Conservation (phyloP, 2,113 vertebrate species). For the Eretmochelys imbricata region DNA sequence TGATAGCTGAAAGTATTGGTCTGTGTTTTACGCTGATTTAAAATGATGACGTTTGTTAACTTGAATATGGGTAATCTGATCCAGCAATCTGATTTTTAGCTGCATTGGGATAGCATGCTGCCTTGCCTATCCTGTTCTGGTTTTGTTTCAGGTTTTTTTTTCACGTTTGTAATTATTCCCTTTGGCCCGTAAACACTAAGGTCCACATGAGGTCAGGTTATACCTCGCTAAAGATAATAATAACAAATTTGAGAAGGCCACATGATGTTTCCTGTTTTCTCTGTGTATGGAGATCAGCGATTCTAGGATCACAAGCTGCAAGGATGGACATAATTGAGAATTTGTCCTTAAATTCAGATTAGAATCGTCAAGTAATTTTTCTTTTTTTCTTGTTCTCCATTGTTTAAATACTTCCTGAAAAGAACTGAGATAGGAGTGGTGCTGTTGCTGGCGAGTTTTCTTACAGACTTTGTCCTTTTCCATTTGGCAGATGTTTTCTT, state of each 20-base stretch:
- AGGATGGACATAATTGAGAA: not conserved
- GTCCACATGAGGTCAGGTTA: conserved; percentile 58
- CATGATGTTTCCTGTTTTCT: conserved; percentile 52
- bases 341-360: conserved; percentile 24
- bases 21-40: not conserved
- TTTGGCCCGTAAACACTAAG: not conserved
- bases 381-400: not conserved
- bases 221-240: conserved; percentile 48
- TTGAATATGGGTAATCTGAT: conserved; percentile 6
- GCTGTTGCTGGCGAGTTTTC: not conserved
- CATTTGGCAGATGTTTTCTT: conserved; percentile 2
- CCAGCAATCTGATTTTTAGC: not conserved
- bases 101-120: not conserved
- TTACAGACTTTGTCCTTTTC: not conserved
- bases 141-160: conserved; percentile 24
- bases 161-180: conserved; percentile 44
- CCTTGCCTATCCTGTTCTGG: not conserved
- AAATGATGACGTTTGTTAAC: not conserved
- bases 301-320: not conserved
- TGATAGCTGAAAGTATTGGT: conserved; percentile 18
- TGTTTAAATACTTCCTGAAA: conserved; percentile 17
- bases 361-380: not conserved
- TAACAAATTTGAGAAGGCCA: conserved; percentile 10
- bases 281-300: not conserved
- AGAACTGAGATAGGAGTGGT: not conserved